phyloP scores from a whole-genome alignment of 2,797 vertebrate genomes.

The Hippopotamyrus pictus region DNA sequence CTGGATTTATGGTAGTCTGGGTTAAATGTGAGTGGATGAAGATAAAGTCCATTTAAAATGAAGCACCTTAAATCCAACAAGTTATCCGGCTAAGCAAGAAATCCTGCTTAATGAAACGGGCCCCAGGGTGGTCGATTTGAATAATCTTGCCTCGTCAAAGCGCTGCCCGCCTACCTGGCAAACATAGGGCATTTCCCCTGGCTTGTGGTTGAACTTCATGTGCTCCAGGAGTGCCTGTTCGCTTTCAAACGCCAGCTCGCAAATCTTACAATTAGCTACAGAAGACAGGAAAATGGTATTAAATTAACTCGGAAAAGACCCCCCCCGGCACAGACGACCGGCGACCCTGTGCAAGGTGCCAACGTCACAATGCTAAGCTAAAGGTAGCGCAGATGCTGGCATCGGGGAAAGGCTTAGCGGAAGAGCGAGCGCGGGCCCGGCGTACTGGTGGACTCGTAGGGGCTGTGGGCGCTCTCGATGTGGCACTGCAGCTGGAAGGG shows the following conservation, averaged over 20 bases:
- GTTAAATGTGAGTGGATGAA: neutral
- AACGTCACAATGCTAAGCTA: neutral
- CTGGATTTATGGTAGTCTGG: neutral
- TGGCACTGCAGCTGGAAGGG: constrained; percentile 98
- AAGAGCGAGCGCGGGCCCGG: neutral
- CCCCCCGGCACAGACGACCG: neutral
- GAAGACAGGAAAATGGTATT: constrained; percentile 21
- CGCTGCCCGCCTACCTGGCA: constrained; percentile 76
- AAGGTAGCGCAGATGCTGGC: neutral
- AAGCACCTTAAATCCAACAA: neutral
- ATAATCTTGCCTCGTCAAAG: neutral
- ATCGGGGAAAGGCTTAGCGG: neutral
- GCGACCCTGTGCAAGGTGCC: neutral
- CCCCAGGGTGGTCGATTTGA: neutral
- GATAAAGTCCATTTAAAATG: neutral
- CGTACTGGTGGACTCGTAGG: constrained; percentile 88
- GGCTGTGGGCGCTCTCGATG: constrained; percentile 93
- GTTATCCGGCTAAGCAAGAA: neutral
- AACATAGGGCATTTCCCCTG: constrained; percentile 97
- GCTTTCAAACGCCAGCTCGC: constrained; percentile 94
- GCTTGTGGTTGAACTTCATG: constrained; percentile 99
- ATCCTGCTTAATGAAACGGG: neutral
- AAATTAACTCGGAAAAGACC: neutral
- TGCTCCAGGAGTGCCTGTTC: constrained; percentile 96
- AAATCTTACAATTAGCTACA: constrained; percentile 95